Conservation (phyloP, 2,888 invertebrate genomes). For the Spisula subtruncata region DNA sequence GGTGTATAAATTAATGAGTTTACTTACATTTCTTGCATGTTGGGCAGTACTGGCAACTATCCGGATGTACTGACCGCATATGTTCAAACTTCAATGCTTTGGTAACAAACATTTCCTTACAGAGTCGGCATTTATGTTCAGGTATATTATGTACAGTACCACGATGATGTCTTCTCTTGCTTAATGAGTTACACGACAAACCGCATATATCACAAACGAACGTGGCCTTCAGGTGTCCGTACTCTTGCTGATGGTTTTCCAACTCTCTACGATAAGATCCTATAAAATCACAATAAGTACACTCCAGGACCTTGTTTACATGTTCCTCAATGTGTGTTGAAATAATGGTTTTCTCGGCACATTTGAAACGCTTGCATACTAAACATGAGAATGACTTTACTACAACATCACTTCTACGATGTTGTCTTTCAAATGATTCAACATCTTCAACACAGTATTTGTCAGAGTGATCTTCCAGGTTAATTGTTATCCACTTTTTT, state of each 20-base stretch:
- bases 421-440: slow-evolving; percentile 31
- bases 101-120: background rate
- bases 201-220: slow-evolving; percentile 24
- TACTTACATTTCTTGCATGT: background rate
- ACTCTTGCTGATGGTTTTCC: background rate
- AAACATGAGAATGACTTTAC: slow-evolving; percentile 17
- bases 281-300: slow-evolving; percentile 11
- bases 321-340: slow-evolving; percentile 18
- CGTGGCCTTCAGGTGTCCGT: background rate
- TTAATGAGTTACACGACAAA: background rate
- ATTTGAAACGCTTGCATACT: slow-evolving; percentile 33
- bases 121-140: background rate
- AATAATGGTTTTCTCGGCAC: background rate
- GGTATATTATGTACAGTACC: background rate
- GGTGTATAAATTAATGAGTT: background rate
- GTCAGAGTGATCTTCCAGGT: slow-evolving; percentile 15
- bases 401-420: background rate
- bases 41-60: background rate
- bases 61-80: background rate
- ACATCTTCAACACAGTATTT: slow-evolving; percentile 1
- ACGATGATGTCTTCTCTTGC: background rate
- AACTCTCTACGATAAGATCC: background rate
- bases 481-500: background rate
- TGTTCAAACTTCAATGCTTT: background rate
- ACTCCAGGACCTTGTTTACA: slow-evolving; percentile 26